These are phyloP conservation scores for Phrynocephalus versicolor DNA, from an alignment of 2,113 vertebrate species.

Conservation along the genomic window DNA sequence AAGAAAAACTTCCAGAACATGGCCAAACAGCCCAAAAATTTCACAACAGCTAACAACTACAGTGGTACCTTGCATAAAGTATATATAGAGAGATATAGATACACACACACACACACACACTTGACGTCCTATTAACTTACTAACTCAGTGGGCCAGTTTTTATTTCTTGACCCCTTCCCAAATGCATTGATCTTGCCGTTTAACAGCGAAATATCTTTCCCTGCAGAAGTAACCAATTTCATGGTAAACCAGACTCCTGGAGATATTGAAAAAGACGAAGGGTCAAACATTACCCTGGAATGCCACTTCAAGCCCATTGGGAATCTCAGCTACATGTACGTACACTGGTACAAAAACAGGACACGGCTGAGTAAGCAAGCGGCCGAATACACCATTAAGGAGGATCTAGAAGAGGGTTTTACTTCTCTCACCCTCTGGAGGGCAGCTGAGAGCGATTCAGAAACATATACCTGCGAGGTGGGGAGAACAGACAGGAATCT, in stretches of 20 bases:
- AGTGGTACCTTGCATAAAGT: too few relatives aligned
- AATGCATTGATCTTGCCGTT: too few relatives aligned
- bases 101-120: too few relatives aligned
- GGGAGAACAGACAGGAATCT: neutral
- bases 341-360: neutral
- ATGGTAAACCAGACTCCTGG: conserved; percentile 2
- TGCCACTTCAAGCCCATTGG: neutral
- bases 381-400: rapidly evolving
- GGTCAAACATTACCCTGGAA: neutral
- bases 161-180: too few relatives aligned
- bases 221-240: neutral
- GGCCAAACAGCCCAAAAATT: too few relatives aligned
- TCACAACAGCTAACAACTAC: too few relatives aligned
- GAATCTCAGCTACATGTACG: neutral
- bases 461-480: neutral
- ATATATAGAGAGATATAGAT: too few relatives aligned
- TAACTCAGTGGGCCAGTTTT: too few relatives aligned
- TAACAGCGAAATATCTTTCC: neutral
- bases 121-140: too few relatives aligned
- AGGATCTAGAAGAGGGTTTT: neutral
- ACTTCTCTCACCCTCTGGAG: neutral
- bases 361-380: too few relatives aligned
- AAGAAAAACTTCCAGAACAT: too few relatives aligned
- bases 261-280: neutral
- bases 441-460: neutral